Base-by-base conservation (phyloP, 1,140 invertebrate species). In the Aphis gossypii region DNA sequence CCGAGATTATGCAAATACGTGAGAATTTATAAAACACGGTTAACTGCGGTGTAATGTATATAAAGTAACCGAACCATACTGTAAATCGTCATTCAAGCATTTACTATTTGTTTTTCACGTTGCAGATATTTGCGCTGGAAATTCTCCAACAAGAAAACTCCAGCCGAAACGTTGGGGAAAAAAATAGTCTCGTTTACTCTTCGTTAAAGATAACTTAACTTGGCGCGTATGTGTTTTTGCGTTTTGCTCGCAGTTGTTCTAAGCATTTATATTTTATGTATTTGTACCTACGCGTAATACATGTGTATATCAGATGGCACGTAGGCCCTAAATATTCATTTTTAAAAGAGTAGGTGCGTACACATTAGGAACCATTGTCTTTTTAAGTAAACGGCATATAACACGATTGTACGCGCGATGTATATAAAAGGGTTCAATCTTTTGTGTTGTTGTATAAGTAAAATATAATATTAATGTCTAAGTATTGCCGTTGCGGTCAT, bases 1-100 rank as follows among this genome's bases (percentile, higher is more conserved):
- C 88, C 23, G 38, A 38, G 48, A 89, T 89, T 89, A 89, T 54
- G 88, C 51, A 89, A 89, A 89, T 89, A 56, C 51, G 38, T n/a
- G 51, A 23, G 51, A 89, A 89, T 89, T 35, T 56, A 89, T 89
- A 41, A 54, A 89, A 56, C 88, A 41, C 11, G 48, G 35, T 56
- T 89, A 38, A 89, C 18, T 38, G n/a, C 23, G 51, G 51, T 89
- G 11, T 54, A 54, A 38, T 76, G 35, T 89, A 14, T 89, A 14
- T 35, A 18, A 9, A 89, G 51, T 56, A 89, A 89, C 51, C 21
- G 48, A 89, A 56, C 88, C 88, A 41, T 54, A 25, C 20, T 88
- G 9, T 89, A 89, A 89, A 89, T 89, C 35, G 48, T 89, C 35
- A 89, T 54, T 89, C n/a, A 23, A 25, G 48, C 35, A 46, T 89